Percentiles rank a stretch among this genome's conserved stretches.
Conservation (phyloP, 92 coral and sea anemone genomes). For the Muricea muricata region DNA sequence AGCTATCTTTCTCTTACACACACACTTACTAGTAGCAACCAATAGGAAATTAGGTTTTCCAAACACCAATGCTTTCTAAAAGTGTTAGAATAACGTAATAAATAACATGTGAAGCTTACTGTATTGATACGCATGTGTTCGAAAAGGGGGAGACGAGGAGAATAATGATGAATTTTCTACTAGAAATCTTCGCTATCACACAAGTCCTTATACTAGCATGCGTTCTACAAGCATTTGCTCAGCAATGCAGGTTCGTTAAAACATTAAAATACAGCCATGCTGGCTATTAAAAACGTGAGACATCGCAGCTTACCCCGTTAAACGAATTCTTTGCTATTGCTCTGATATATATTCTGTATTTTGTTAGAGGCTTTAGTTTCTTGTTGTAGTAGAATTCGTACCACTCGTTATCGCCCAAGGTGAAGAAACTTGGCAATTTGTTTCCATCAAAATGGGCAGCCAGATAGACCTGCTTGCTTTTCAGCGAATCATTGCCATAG, state of each 20-base stretch:
- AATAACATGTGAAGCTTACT: too few species aligned
- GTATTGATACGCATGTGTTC: too few species aligned
- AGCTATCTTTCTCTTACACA: background rate
- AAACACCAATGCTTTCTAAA: slow-evolving; percentile 9
- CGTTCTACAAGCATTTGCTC: too few species aligned
- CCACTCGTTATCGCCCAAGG: slow-evolving; percentile 20
- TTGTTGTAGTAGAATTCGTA: slow-evolving; percentile 13
- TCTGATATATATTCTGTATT: slow-evolving; percentile 43
- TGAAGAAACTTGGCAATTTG: background rate
- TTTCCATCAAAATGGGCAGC: slow-evolving; percentile 26
- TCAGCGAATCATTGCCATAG: slow-evolving; percentile 38
- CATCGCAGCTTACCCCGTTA: background rate
- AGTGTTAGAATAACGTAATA: background rate
- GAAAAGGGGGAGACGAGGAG: too few species aligned
- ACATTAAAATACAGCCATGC: background rate
- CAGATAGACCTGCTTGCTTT: slow-evolving; percentile 24
- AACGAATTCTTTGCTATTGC: slow-evolving; percentile 10
- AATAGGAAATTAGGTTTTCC: slow-evolving; percentile 16
- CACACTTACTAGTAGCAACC: slow-evolving; percentile 22
- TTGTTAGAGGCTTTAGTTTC: slow-evolving; percentile 27
- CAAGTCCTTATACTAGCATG: too few species aligned
- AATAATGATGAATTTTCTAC: too few species aligned
- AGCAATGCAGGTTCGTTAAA: too few species aligned
- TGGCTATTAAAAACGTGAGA: too few species aligned
- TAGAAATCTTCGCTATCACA: too few species aligned